Evolutionary conservation across 2,888 invertebrate genomes (phyloP), one percentile per base, ranked within the genome.

Genomic region (Lasioglossum leucozonium): DNA sequence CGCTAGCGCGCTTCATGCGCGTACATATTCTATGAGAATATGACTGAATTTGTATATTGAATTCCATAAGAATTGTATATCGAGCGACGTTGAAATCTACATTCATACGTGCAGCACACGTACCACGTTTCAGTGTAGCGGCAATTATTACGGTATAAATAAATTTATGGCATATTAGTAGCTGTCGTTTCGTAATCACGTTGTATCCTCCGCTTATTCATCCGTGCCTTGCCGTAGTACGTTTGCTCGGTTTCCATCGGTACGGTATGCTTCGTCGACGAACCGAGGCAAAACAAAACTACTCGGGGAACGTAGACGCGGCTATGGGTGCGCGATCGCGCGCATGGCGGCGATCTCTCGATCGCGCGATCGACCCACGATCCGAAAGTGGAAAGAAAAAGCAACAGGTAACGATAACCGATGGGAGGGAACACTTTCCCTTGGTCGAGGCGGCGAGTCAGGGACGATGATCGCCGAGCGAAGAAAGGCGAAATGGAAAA

Each of bases 391-490:
- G 71, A 51, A 74, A 73, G 55, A 62, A 84, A 84, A 72, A 86
- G 78, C 85, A 51, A 47, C 34, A 58, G 30, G 74, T 37, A 55
- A 18, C 67, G 11, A 34, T 65, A 37, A 11, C 37, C 47, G 37
- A 55, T 44, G 55, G 84, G 65, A 85, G 92, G 92, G 92, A 92
- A 92, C 93, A 94, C 94, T 95, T 95, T 95, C 94, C 94, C 94
- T 94, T 93, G 92, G 89, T 79, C 83, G 87, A 10, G n/a, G 87
- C 82, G 79, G 86, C 82, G 87, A 89, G 84, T 88, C 88, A 92
- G 91, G 92, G 92, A 93, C 92, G 93, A 91, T 92, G 92, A 91
- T 92, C 92, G 91, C 85, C 85, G 86, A 88, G 90, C 93, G 92
- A 93, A 92, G 92, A 92, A 92, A 91, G 91, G 81, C 84, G 81